phyloP scores from a whole-genome alignment of 2,888 invertebrate species.

The Syritta pipiens region DNA sequence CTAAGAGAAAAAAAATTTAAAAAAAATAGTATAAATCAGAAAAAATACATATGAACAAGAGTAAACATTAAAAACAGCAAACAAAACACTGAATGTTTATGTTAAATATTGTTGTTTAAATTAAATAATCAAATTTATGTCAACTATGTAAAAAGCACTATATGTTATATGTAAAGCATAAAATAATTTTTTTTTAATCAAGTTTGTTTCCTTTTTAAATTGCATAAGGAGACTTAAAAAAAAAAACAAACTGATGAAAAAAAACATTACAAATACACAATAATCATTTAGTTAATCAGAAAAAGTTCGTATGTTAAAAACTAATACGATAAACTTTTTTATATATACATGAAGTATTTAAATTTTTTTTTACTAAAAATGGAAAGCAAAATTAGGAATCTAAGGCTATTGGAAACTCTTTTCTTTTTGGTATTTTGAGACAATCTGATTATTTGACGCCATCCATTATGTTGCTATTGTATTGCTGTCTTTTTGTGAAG shows the following conservation, averaged over 20 bases:
- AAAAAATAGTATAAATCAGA: constrained; percentile 38
- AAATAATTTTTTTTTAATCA: constrained; percentile 22
- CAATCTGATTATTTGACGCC: constrained; percentile 38
- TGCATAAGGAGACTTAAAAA: constrained; percentile 39
- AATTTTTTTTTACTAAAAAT: constrained; percentile 25
- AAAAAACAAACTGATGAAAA: constrained; percentile 33
- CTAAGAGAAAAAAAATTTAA: constrained; percentile 23
- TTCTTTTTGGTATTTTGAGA: constrained; percentile 7
- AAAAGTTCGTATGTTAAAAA: constrained; percentile 55
- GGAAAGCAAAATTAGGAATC: constrained; percentile 17
- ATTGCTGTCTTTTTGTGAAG: constrained; percentile 15
- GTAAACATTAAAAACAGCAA: background rate
- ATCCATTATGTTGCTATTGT: constrained; percentile 48
- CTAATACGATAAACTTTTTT: constrained; percentile 51
- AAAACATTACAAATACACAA: constrained; percentile 19
- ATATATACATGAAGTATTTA: constrained; percentile 33
- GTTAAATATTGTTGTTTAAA: constrained; percentile 54
- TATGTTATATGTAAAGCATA: constrained; percentile 64
- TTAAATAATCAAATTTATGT: constrained; percentile 53
- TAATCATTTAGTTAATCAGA: constrained; percentile 63
- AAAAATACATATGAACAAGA: constrained; percentile 27
- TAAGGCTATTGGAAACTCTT: constrained; percentile 6
- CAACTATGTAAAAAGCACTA: constrained; percentile 60
- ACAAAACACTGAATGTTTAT: constrained; percentile 55
- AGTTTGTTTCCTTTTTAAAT: constrained; percentile 38